Evolutionary conservation across 1,140 invertebrate species (phyloP).

Genomic region (Teleogryllus occipitalis): DNA sequence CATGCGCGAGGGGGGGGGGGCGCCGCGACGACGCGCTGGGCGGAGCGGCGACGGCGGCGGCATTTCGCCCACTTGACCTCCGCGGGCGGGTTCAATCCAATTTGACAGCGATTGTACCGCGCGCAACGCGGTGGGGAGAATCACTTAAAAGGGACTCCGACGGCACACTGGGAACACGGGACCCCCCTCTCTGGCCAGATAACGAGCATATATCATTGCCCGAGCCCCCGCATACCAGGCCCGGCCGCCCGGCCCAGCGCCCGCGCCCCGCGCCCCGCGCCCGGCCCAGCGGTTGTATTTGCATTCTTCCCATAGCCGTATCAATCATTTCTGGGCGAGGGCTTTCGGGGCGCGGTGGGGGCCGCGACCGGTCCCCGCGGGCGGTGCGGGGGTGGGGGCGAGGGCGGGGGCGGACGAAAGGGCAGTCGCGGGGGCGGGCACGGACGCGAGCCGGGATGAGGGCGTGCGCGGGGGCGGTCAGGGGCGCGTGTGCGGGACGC

Average conservation of each 20-base stretch:
- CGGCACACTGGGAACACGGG: neutral
- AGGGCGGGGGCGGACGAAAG: neutral
- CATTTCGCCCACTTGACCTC: neutral
- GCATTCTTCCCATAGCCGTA: neutral
- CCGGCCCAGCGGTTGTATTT: neutral
- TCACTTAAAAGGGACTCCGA: neutral
- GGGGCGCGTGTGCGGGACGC: too few species aligned
- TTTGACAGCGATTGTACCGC: neutral
- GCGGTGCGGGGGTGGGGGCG: too few species aligned
- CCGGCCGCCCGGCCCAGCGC: too few species aligned
- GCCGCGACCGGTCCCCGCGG: neutral
- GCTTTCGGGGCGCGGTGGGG: neutral
- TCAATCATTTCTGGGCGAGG: neutral
- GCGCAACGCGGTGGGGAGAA: neutral
- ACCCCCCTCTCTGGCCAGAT: neutral
- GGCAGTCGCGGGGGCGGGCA: too few species aligned
- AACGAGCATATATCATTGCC: slow-evolving; percentile 4
- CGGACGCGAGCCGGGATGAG: too few species aligned
- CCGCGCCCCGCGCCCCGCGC: too few species aligned
- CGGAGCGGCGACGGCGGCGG: neutral
- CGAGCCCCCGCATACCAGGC: neutral
- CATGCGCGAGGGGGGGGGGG: too few species aligned
- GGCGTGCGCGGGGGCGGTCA: too few species aligned
- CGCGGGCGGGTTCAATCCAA: neutral
- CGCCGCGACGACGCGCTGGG: too few species aligned